Evolutionary conservation across 2,888 invertebrate genomes (phyloP), one percentile per base, ranked within the genome.

Genomic region (Tenthredo notha): DNA sequence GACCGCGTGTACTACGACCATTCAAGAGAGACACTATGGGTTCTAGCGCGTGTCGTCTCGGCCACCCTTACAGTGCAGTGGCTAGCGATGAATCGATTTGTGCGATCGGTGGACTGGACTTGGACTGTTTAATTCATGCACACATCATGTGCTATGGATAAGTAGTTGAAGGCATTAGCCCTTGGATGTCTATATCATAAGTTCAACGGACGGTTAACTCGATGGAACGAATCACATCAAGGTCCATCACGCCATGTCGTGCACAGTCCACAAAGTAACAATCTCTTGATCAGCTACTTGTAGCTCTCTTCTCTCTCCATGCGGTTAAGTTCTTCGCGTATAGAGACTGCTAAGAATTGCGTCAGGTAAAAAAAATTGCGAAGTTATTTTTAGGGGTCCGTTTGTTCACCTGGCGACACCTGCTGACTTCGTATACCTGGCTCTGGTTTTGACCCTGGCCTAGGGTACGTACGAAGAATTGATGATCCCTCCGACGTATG

Each of bases 241-340:
- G 25, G 50, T 50, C 29, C 50, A 74, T 43, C 43, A 58, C 25
- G 67, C 40, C 54, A 70, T 82, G 70, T 58, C 65, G 33, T 40
- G 58, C 43, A 72, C 84, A 25, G 50, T 47, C 61, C 15, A 29
- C 72, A 29, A 72, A 77, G n/a, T 18, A 21, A 47, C 74, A 74
- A 43, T 74, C 74, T 74, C 43, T 43, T 25, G 21, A 40, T 50
- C 74, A 15, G 74, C 74, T 74, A 74, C 74, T 74, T 74, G 74
- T 74, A 15, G 74, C 74, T 72, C 33, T 15, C 65, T n/a, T n/a
- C 50, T 83, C 85, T 75, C 80, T 85, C 86, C 85, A 80, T 47
- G 47, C 47, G 47, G 12, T 47, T 15, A 47, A 47, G 47, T 47
- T 47, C 47, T 47, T 15, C 12, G 47, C 47, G 47, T 47, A 47